A percentile compares a stretch with the other conserved stretches of the same genome.
Conservation (phyloP, 1,140 invertebrate species). For the Ladona fulva region DNA sequence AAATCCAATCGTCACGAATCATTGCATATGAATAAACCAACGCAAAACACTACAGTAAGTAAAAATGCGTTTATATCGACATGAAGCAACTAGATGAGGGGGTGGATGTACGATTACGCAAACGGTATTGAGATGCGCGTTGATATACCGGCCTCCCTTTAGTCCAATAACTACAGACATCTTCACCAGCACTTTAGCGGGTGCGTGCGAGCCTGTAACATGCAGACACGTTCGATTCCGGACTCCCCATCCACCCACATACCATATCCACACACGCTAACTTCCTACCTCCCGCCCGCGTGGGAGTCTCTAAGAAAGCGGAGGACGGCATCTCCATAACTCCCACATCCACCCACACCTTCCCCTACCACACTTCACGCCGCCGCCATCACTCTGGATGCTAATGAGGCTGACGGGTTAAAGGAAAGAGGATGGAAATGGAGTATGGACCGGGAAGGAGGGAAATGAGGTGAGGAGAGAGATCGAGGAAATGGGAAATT, state of each 20-base stretch:
- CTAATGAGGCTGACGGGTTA: neutral
- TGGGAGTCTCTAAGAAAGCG: neutral
- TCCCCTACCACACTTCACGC: neutral
- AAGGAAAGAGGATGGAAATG: neutral
- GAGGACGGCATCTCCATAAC: neutral
- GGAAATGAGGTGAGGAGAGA: neutral
- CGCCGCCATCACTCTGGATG: neutral
- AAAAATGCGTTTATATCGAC: no score
- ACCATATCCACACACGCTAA: neutral
- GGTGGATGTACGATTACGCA: no score
- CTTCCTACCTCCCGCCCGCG: neutral
- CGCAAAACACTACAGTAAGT: no score
- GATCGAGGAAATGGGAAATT: neutral
- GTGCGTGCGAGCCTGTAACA: neutral
- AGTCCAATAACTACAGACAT: neutral
- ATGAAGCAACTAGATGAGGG: no score
- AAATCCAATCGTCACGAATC: no score
- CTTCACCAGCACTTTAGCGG: neutral
- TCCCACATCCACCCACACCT: neutral
- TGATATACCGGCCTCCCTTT: no score
- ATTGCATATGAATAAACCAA: no score
- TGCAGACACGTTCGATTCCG: neutral
- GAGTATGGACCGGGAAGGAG: neutral
- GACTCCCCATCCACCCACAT: neutral
- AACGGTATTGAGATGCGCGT: no score